phyloP scores from a whole-genome alignment of 2,888 invertebrate genomes.

The Lysandra coridon region DNA sequence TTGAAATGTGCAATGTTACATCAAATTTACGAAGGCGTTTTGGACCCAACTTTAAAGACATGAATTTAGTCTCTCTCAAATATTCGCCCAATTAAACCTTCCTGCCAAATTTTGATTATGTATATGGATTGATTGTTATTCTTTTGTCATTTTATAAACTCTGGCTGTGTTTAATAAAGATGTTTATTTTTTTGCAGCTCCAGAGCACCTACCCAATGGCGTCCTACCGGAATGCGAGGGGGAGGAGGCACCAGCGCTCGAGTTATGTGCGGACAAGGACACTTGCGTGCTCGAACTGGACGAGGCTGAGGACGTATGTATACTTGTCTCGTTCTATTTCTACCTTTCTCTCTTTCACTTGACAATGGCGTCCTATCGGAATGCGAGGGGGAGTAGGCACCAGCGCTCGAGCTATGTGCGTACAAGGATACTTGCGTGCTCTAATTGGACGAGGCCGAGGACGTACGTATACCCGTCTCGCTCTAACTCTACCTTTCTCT shows the following conservation, averaged over 20 bases:
- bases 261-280: conserved; percentile 83
- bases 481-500: not conserved
- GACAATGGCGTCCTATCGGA: conserved; percentile 45
- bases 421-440: conserved; percentile 71
- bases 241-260: conserved; percentile 74
- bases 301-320: conserved; percentile 70
- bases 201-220: conserved; percentile 52
- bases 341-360: not conserved
- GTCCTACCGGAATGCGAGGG: conserved; percentile 54
- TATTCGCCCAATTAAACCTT: too few relatives aligned
- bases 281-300: conserved; percentile 70
- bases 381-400: conserved; percentile 55
- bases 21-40: too few relatives aligned
- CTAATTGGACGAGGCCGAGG: conserved; percentile 71
- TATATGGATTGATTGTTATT: too few relatives aligned
- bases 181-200: conserved; percentile 38
- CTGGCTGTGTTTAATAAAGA: too few relatives aligned
- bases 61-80: too few relatives aligned
- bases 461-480: conserved; percentile 51
- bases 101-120: too few relatives aligned
- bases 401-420: conserved; percentile 85
- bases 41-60: too few relatives aligned
- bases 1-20: too few relatives aligned
- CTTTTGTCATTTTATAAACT: too few relatives aligned
- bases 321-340: not conserved